A percentile compares a stretch with the other conserved stretches of the same genome.
Conservation (phyloP, 2,797 vertebrate genomes). For the Xiphorhynchus erythropygius region DNA sequence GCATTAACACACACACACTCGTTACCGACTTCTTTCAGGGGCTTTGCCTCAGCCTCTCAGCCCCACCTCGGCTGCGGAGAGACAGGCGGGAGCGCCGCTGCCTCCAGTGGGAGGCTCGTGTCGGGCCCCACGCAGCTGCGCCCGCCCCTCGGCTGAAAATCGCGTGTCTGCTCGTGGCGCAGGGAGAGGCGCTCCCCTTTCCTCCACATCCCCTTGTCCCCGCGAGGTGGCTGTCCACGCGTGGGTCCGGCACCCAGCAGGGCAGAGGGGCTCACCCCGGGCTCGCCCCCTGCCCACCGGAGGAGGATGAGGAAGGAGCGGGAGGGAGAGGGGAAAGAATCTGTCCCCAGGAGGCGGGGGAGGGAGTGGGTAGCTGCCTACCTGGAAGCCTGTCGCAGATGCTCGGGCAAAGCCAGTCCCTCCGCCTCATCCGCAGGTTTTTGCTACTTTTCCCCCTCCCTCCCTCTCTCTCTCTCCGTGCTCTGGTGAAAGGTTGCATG, state of each 20-base stretch:
- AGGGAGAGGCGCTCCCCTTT: neutral
- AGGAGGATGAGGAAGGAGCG: neutral
- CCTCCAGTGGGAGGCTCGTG: neutral
- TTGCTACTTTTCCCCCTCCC: neutral
- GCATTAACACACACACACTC: neutral
- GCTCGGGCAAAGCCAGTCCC: constrained; percentile 6
- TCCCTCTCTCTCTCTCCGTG: neutral
- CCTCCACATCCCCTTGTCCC: neutral
- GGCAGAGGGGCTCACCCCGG: neutral
- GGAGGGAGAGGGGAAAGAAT: neutral
- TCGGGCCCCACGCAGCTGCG: neutral
- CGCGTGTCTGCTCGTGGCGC: neutral
- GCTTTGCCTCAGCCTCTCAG: constrained; percentile 12
- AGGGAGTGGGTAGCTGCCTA: neutral
- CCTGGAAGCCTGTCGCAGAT: constrained; percentile 14
- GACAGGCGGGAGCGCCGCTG: neutral
- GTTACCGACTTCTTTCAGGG: neutral
- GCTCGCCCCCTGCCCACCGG: neutral
- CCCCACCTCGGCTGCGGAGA: neutral
- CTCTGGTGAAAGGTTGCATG: constrained; percentile 4
- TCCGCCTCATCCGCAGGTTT: neutral
- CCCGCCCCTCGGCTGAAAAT: constrained; percentile 22
- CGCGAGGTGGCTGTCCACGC: neutral
- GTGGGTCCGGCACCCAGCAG: neutral
- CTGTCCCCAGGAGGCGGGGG: neutral